Conservation (phyloP, 2,797 vertebrate genomes). For the Poecilia gillii region DNA sequence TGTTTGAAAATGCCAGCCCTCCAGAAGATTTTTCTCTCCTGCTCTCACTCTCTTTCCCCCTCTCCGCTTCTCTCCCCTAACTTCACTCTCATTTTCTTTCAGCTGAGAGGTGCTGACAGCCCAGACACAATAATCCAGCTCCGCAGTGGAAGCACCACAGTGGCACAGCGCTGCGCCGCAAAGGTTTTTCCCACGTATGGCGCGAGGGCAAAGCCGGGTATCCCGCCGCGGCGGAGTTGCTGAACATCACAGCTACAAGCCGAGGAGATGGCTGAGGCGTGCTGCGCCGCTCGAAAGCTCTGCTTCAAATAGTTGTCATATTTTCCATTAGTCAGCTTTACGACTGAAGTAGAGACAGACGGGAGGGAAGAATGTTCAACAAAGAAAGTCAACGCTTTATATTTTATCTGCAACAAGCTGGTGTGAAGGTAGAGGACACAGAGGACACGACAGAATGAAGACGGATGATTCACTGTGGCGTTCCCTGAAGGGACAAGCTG, state of each 20-base stretch:
- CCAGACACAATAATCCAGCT: conserved; percentile 75
- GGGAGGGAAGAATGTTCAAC: conserved; percentile 9
- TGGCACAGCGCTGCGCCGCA: conserved; percentile 45
- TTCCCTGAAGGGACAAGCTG: not conserved
- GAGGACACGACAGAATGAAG: not conserved
- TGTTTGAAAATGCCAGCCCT: conserved; percentile 66
- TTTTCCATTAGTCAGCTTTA: conserved; percentile 48
- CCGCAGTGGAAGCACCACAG: conserved; percentile 58
- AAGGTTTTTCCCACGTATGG: conserved; percentile 67
- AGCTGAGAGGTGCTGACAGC: conserved; percentile 74
- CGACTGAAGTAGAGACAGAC: not conserved
- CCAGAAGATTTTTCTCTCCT: conserved; percentile 25
- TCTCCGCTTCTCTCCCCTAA: conserved; percentile 24
- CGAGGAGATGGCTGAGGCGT: conserved; percentile 25
- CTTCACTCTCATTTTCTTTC: conserved; percentile 62
- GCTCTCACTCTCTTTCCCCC: conserved; percentile 18
- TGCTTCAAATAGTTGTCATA: conserved; percentile 49
- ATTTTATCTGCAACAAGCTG: conserved; percentile 20
- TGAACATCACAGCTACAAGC: conserved; percentile 22
- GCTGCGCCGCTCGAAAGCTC: conserved; percentile 39
- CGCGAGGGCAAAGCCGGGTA: conserved; percentile 48
- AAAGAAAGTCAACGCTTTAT: conserved; percentile 6
- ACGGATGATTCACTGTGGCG: not conserved
- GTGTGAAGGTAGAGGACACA: not conserved
- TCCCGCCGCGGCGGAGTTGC: conserved; percentile 24